Evolutionary conservation across 1,140 invertebrate genomes (phyloP).

Genomic region (Theocolax elegans): DNA sequence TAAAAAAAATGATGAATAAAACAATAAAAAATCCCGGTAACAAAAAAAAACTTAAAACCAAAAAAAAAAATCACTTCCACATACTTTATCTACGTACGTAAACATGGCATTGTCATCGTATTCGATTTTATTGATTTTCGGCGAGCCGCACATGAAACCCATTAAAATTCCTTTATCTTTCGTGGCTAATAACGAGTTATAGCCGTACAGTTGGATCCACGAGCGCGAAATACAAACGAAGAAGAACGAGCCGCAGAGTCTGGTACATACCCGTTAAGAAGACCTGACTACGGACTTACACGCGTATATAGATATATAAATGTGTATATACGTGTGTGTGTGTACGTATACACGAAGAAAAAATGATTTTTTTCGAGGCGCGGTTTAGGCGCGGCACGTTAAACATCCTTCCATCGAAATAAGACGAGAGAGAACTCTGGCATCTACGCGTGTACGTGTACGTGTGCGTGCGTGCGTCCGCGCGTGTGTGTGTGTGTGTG

Average conservation of each 20-base stretch:
- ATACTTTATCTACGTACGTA: too few species aligned
- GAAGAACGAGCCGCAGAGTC: slow-evolving; percentile 17
- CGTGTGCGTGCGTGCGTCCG: background rate
- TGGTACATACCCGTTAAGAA: too few species aligned
- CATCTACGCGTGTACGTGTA: background rate
- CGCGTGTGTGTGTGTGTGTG: background rate
- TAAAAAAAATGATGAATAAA: too few species aligned
- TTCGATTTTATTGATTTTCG: slow-evolving; percentile 22
- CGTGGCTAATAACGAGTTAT: slow-evolving; percentile 6
- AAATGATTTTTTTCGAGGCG: slow-evolving; percentile 18
- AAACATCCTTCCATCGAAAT: slow-evolving; percentile 41
- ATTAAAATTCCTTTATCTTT: slow-evolving; percentile 29
- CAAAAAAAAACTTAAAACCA: too few species aligned
- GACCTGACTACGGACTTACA: too few species aligned
- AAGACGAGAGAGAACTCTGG: slow-evolving; percentile 15
- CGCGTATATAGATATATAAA: too few species aligned
- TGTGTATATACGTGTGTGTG: too few species aligned
- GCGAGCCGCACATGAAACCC: too few species aligned
- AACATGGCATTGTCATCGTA: too few species aligned
- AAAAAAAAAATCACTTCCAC: too few species aligned
- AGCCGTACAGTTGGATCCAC: background rate
- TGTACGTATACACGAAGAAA: background rate
- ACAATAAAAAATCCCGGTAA: too few species aligned
- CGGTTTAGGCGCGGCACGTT: slow-evolving; percentile 41
- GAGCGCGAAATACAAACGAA: slow-evolving; percentile 16